Evolutionary conservation across 1,140 invertebrate genomes (phyloP), one percentile per base, ranked within the genome.

Genomic region (Meteorus sp.): DNA sequence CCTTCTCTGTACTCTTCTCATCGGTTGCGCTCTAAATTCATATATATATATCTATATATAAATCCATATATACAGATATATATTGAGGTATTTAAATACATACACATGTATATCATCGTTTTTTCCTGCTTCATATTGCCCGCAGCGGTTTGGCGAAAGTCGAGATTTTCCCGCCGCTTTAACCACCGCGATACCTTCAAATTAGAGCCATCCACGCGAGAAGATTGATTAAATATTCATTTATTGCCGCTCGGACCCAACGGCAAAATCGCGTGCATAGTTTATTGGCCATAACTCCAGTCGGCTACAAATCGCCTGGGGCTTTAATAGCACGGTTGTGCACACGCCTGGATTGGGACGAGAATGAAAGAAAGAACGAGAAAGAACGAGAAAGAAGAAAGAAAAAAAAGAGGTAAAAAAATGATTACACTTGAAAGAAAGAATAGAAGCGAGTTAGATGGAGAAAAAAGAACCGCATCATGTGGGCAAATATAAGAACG

Each of bases 221-320:
- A 75, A 74, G 73, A 77, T 75, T 69, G 73, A 77, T 76, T 75
- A 77, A 77, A 76, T 75, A 77, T 76, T 76, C 73, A 76, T 76
- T 76, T 72, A 74, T 70, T 67, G 64, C 60, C 60, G 44, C 37
- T 31, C 43, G 39, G 57, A 23, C 53, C 43, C 27, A 58, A 51
- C 62, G 67, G 63, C 73, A 69, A 68, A 74, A 69, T 76, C 71
- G 70, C 69, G 68, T 74, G 70, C 69, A 70, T 76, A 69, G 64
- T 76, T 58, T 76, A 76, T 76, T 76, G 70, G 66, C 72, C 70
- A 76, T 78, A 76, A 78, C 72, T 76, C 70, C 61, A 64, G 62
- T 59, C 60, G 62, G 68, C 74, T 76, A 76, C 74, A 76, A 77
- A 76, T 77, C 71, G 73, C 65, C 64, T 43, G 52, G 19, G 57